Percentiles rank a stretch among this genome's conserved stretches.
These are phyloP conservation scores for Aphelenchoides besseyi DNA, from an alignment of 1,140 invertebrate genomes.

Conservation along the genomic window DNA sequence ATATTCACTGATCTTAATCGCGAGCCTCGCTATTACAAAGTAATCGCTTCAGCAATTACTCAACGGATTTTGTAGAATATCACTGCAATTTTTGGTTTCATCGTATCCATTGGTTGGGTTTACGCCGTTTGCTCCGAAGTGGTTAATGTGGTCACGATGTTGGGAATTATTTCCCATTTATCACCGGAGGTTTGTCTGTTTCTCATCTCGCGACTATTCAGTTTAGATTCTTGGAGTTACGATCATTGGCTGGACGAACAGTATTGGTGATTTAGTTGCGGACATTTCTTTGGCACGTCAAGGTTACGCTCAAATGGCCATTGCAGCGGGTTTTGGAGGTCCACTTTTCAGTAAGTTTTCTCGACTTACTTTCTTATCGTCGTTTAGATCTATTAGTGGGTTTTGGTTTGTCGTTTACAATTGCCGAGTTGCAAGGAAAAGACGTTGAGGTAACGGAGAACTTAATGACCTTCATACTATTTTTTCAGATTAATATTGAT, in stretches of 20 bases:
- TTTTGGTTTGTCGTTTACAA: conserved; percentile 16
- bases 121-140: conserved; percentile 6
- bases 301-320: conserved; percentile 33
- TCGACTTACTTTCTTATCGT: background rate
- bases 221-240: conserved; percentile 36
- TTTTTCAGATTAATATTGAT: conserved; percentile 12
- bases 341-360: conserved; percentile 30
- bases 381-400: conserved; percentile 9
- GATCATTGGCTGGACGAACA: conserved; percentile 32
- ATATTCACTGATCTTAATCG: background rate
- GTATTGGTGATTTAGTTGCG: conserved; percentile 32
- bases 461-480: background rate
- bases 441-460: background rate
- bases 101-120: conserved; percentile 19
- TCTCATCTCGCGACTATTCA: background rate
- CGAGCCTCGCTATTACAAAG: conserved; percentile 10
- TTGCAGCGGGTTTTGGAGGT: conserved; percentile 32
- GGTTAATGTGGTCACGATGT: conserved; percentile 11
- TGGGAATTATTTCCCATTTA: conserved; percentile 16
- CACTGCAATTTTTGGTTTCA: conserved; percentile 4
- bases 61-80: conserved; percentile 22
- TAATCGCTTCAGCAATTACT: no score
- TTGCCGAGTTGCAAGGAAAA: conserved; percentile 6
- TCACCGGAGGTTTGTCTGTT: conserved; percentile 14
- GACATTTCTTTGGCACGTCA: conserved; percentile 31